Conservation (phyloP, 92 coral and sea anemone species). For the Blastomussa wellsi region DNA sequence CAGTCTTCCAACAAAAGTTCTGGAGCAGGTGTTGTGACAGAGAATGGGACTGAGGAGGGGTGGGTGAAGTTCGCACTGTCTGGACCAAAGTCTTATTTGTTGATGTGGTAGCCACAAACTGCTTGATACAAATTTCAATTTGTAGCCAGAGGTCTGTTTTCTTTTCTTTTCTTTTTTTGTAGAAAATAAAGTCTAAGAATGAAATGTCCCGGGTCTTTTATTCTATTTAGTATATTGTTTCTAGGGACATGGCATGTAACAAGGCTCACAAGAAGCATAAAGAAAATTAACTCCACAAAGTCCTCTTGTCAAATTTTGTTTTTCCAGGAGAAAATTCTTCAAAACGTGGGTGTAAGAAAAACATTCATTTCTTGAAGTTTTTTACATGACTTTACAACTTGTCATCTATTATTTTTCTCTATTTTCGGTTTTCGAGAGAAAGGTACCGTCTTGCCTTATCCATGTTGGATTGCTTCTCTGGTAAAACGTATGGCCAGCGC, state of each 20-base stretch:
- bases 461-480: neutral
- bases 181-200: conserved; percentile 9
- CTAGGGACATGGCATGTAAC: neutral
- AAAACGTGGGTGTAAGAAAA: no score
- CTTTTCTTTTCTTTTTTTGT: neutral
- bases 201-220: neutral
- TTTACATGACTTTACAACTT: neutral
- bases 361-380: no score
- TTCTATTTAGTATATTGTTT: neutral
- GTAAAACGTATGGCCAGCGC: no score
- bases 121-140: neutral
- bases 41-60: no score
- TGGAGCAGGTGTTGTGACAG: no score
- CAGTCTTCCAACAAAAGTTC: no score
- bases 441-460: neutral
- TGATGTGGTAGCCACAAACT: no score
- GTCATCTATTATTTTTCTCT: neutral
- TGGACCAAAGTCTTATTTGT: no score
- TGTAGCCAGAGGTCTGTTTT: neutral
- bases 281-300: neutral
- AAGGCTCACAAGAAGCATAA: no score
- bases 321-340: no score
- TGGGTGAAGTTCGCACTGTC: no score
- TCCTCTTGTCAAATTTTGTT: no score
- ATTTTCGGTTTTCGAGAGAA: neutral